phyloP scores from a whole-genome alignment of 2,113 vertebrate genomes.

The Lamprotornis superbus region DNA sequence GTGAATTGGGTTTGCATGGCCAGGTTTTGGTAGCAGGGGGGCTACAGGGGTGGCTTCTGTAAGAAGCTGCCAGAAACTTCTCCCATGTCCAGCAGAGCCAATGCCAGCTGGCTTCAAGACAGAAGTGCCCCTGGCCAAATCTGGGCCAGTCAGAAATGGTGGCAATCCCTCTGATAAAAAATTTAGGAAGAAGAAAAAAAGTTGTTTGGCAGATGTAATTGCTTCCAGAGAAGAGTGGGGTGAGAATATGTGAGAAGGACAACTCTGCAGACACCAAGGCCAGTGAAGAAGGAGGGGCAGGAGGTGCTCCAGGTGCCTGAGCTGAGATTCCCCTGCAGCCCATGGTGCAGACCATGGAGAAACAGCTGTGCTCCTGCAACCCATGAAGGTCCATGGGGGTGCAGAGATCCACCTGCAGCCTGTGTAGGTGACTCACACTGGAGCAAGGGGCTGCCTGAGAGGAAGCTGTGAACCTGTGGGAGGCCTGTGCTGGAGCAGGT shows the following conservation, averaged over 20 bases:
- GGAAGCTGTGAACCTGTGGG: not conserved
- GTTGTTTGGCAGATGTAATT: not conserved
- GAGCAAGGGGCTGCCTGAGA: not conserved
- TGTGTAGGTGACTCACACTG: not conserved
- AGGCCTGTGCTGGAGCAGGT: not conserved
- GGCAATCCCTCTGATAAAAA: not conserved
- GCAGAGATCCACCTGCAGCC: not conserved
- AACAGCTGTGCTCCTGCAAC: not conserved
- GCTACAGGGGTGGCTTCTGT: not conserved
- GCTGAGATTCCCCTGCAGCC: not conserved
- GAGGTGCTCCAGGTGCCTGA: not conserved
- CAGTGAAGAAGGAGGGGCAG: not conserved
- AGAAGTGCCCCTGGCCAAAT: not conserved
- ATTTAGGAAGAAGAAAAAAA: not conserved
- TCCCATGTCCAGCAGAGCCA: not conserved
- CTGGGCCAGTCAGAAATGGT: not conserved
- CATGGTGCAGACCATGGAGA: not conserved
- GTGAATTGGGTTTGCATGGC: not conserved
- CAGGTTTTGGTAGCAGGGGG: not conserved
- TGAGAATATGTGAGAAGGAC: not conserved
- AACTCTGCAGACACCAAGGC: not conserved
- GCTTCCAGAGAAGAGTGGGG: not conserved
- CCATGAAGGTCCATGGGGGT: no score
- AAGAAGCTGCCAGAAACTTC: not conserved
- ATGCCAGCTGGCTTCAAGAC: not conserved